These are phyloP conservation scores for Danio choprae DNA, from an alignment of 2,797 vertebrate species.

Conservation along the genomic window DNA sequence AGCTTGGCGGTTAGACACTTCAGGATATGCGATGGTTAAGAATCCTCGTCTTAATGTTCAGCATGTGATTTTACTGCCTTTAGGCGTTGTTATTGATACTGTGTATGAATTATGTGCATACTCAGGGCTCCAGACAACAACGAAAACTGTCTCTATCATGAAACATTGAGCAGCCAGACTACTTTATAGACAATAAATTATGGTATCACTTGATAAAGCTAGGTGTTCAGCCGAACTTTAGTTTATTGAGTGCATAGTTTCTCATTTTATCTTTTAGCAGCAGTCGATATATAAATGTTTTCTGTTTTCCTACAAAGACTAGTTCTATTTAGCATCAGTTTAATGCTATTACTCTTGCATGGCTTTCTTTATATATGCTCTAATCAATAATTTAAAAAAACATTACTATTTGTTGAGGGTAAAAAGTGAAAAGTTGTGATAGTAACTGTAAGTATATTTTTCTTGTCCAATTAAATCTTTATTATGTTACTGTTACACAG, in stretches of 20 bases:
- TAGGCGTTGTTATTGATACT: not conserved
- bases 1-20: not conserved
- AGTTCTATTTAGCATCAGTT: no score
- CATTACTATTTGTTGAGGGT: no score
- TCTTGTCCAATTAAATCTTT: no score
- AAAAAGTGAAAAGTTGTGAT: no score
- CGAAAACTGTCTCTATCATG: not conserved
- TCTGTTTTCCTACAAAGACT: no score
- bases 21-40: constrained; percentile 3
- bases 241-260: not conserved
- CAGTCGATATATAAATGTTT: no score
- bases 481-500: no score
- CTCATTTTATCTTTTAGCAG: not conserved
- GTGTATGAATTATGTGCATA: constrained; percentile 5
- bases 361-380: no score
- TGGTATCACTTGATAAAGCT: not conserved
- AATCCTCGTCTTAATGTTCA: not conserved
- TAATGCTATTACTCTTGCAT: no score
- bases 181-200: not conserved
- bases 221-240: not conserved
- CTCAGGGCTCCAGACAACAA: not conserved
- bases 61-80: not conserved
- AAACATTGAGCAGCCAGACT: not conserved
- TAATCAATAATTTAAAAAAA: no score
- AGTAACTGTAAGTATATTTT: no score